phyloP scores from a whole-genome alignment of 1,140 invertebrate genomes.

The Plutomurus gul region DNA sequence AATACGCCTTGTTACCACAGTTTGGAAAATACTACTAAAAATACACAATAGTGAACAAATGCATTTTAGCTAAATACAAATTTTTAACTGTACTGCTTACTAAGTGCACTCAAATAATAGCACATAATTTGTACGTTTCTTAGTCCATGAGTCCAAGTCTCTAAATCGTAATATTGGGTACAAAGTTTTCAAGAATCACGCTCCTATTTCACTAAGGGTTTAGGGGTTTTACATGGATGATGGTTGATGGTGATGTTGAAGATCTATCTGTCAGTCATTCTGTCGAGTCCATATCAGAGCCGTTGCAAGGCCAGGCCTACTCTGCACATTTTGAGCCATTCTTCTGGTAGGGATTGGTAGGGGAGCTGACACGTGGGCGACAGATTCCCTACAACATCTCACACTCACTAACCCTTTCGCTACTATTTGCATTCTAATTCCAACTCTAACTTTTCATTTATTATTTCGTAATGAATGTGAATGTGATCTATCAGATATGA shows the following conservation, averaged over 20 bases:
- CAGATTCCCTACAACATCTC: neutral
- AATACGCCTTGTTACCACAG: neutral
- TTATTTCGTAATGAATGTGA: neutral
- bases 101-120: too few relatives aligned
- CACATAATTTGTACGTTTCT: too few relatives aligned
- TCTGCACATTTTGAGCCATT: neutral
- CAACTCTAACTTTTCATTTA: neutral
- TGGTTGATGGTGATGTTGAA: neutral
- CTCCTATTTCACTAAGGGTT: too few relatives aligned
- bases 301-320: neutral
- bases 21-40: neutral
- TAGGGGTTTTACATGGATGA: too few relatives aligned
- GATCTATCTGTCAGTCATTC: conserved; percentile 20
- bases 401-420: conserved; percentile 13
- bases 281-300: conserved; percentile 3
- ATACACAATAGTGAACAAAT: neutral
- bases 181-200: too few relatives aligned
- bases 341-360: conserved; percentile 12
- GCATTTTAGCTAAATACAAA: neutral
- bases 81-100: neutral
- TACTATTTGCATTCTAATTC: neutral
- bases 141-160: too few relatives aligned
- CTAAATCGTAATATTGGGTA: too few relatives aligned
- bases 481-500: too few relatives aligned
- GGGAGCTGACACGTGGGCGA: conserved; percentile 1